Conservation (phyloP, 64 coral and sea anemone genomes). For the Montipora efflorescens region DNA sequence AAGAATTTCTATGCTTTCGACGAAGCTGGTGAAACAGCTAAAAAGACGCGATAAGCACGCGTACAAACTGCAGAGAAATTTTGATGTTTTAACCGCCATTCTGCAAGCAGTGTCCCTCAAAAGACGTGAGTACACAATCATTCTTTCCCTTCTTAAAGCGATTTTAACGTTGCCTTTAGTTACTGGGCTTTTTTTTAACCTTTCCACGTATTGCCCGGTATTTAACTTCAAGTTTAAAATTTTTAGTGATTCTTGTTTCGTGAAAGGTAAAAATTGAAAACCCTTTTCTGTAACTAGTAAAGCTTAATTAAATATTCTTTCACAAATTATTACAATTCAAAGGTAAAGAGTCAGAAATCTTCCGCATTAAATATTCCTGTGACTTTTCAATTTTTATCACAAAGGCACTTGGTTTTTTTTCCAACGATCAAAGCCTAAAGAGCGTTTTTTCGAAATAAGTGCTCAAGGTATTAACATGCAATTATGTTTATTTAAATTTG, state of each 20-base stretch:
- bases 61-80: slow-evolving; percentile 97
- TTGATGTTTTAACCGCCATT: slow-evolving; percentile 95
- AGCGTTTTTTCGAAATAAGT: not conserved
- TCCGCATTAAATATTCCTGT: not conserved
- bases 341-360: not conserved
- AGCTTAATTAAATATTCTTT: no score
- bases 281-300: no score
- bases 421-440: not conserved
- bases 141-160: not conserved
- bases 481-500: not conserved
- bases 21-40: slow-evolving; percentile 95
- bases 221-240: not conserved
- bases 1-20: slow-evolving; percentile 93
- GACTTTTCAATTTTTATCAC: slow-evolving; percentile 8
- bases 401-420: not conserved
- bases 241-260: not conserved
- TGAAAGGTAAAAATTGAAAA: not conserved
- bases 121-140: slow-evolving; percentile 81
- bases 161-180: not conserved
- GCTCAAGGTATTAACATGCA: not conserved
- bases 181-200: not conserved
- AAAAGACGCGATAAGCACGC: slow-evolving; percentile 97
- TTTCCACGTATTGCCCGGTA: not conserved
- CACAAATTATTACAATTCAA: not conserved
- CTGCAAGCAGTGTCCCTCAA: slow-evolving; percentile 97